Conservation (phyloP, 2,888 invertebrate genomes). For the Sepioteuthis lessoniana region DNA sequence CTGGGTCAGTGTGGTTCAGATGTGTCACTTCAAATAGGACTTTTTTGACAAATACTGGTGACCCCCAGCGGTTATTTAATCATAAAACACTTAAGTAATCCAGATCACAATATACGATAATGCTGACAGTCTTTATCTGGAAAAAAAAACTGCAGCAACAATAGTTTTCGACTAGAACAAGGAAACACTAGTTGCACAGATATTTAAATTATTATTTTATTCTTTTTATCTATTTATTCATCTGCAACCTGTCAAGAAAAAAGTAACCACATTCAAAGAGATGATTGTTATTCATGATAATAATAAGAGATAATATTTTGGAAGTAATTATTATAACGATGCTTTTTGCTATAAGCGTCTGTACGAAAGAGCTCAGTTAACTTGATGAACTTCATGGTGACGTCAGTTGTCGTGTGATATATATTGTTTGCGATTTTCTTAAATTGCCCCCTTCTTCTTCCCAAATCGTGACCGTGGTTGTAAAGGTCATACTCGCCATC, state of each 20-base stretch:
- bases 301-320: not conserved
- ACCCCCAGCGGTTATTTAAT: too few species aligned
- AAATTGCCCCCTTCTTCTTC: not conserved
- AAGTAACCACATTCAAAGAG: not conserved
- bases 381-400: not conserved
- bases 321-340: not conserved
- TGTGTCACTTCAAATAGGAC: too few species aligned
- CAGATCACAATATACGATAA: too few species aligned
- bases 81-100: too few species aligned
- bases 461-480: not conserved
- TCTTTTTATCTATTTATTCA: not conserved
- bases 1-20: too few species aligned
- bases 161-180: too few species aligned
- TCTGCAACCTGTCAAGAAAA: not conserved
- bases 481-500: not conserved
- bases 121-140: too few species aligned
- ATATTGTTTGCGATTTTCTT: not conserved
- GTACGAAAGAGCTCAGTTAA: not conserved
- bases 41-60: too few species aligned
- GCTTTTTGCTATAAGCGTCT: not conserved
- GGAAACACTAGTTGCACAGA: too few species aligned
- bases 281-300: not conserved
- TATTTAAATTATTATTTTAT: too few species aligned
- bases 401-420: not conserved
- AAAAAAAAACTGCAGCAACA: too few species aligned